Percentiles rank a stretch among this genome's conserved stretches.
phyloP scores from a whole-genome alignment of 1,140 invertebrate species.

The Drosophila willistoni region DNA sequence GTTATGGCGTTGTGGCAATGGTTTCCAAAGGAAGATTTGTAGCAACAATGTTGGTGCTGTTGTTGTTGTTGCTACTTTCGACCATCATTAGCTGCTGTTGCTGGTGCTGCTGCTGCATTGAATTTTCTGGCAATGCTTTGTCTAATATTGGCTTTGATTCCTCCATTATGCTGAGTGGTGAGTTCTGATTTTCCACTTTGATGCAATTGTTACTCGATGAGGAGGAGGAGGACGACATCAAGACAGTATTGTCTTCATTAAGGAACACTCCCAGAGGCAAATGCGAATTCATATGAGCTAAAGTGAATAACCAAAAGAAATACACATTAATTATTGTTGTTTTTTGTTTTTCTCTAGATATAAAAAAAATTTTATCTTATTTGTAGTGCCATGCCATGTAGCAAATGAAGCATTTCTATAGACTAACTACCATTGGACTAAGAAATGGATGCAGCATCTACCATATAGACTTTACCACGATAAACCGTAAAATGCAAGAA shows the following conservation, averaged over 20 bases:
- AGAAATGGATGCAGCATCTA: not conserved
- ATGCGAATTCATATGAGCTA: constrained; percentile 70
- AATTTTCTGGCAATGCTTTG: not conserved
- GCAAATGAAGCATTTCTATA: not conserved
- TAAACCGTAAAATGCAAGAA: constrained; percentile 85
- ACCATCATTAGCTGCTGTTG: constrained; percentile 44
- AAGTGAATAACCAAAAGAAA: not conserved
- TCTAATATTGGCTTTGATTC: constrained; percentile 17
- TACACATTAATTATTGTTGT: too few relatives aligned
- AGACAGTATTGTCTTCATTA: constrained; percentile 27
- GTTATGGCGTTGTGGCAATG: constrained; percentile 60
- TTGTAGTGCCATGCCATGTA: not conserved
- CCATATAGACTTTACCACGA: constrained; percentile 64
- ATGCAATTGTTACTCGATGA: not conserved
- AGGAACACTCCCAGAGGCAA: constrained; percentile 62
- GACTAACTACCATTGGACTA: not conserved
- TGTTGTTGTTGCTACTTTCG: constrained; percentile 43
- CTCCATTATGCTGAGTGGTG: constrained; percentile 14
- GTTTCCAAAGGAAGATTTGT: constrained; percentile 44
- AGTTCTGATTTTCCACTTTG: constrained; percentile 22
- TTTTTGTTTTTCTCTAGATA: too few relatives aligned
- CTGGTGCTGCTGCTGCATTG: constrained; percentile 46
- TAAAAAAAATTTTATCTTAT: not conserved
- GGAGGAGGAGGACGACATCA: constrained; percentile 27
- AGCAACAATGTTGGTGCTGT: not conserved